Conservation (phyloP, 2,888 invertebrate species). For the Escarpia spicata region DNA sequence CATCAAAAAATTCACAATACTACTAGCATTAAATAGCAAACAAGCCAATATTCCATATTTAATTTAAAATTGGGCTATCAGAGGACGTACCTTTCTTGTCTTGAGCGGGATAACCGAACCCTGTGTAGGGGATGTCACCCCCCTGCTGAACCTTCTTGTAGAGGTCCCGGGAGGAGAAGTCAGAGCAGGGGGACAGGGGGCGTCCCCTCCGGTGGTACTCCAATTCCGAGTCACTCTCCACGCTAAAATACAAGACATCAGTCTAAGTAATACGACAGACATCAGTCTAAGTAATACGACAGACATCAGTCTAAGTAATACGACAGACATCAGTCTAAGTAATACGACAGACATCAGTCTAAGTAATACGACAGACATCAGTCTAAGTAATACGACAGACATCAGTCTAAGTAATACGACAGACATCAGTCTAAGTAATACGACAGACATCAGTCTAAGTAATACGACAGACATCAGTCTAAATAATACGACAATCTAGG, state of each 20-base stretch:
- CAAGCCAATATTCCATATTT: background rate
- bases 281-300: background rate
- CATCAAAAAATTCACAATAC: background rate
- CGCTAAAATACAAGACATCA: constrained; percentile 28
- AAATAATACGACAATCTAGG: too few relatives aligned
- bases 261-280: too few relatives aligned
- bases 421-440: too few relatives aligned
- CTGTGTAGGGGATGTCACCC: constrained; percentile 92
- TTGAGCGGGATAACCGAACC: constrained; percentile 90
- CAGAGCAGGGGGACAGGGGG: constrained; percentile 37
- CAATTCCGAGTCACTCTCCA: constrained; percentile 36
- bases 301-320: background rate
- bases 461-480: too few relatives aligned
- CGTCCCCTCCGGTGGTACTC: constrained; percentile 32
- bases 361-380: too few relatives aligned
- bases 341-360: too few relatives aligned
- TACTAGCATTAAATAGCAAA: background rate
- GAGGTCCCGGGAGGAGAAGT: constrained; percentile 77
- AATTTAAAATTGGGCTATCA: background rate
- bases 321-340: too few relatives aligned
- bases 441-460: too few relatives aligned
- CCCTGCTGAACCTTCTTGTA: constrained; percentile 92
- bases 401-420: too few relatives aligned
- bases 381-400: too few relatives aligned
- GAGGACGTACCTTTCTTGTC: constrained; percentile 66